Evolutionary conservation across 2,113 vertebrate genomes (phyloP).

Genomic region (Podarcis raffonei): DNA sequence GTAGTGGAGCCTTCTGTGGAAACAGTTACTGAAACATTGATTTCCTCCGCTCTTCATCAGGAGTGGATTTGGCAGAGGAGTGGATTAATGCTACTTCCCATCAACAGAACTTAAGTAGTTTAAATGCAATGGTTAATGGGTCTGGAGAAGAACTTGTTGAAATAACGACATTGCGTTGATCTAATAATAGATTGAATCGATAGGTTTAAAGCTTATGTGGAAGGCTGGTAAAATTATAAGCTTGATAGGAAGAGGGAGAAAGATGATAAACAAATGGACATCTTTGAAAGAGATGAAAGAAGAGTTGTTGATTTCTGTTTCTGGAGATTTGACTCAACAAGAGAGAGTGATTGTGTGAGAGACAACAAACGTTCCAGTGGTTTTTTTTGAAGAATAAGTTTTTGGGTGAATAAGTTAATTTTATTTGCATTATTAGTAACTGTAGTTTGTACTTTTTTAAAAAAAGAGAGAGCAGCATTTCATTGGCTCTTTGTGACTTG

Average conservation of each 20-base stretch:
- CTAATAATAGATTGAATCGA: background rate
- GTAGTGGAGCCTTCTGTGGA: background rate
- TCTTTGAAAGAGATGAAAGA: background rate
- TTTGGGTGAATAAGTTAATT: background rate
- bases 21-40: background rate
- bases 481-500: background rate
- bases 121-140: background rate
- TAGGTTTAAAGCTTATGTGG: background rate
- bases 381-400: background rate
- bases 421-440: background rate
- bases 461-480: background rate
- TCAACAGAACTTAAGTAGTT: background rate
- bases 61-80: background rate
- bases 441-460: background rate
- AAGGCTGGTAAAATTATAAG: background rate
- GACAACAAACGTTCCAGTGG: background rate
- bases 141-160: background rate
- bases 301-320: background rate
- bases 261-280: background rate
- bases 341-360: background rate
- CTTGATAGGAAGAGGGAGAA: background rate
- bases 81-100: background rate
- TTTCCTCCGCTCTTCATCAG: background rate
- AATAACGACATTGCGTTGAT: background rate
- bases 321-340: background rate